Conservation (phyloP, 1,140 invertebrate species). For the Drosophila varians region DNA sequence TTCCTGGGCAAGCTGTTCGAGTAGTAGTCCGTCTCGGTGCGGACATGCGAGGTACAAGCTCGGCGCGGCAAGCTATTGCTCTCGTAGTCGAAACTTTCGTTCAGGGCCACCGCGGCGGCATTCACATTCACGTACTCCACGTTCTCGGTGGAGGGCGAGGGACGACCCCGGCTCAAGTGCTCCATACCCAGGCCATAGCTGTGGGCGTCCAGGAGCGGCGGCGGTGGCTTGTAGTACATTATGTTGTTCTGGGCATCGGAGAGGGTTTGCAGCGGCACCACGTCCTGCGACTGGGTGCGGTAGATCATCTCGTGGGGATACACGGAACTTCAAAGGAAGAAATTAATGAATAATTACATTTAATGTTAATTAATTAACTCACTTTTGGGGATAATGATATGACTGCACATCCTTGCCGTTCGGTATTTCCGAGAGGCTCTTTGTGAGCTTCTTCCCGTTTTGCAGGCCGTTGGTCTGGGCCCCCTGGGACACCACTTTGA, state of each 20-base stretch:
- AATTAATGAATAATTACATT: not conserved
- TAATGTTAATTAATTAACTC: not conserved
- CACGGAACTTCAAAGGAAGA: constrained; percentile 3
- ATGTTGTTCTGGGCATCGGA: constrained; percentile 78
- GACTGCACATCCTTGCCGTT: constrained; percentile 64
- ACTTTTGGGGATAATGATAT: constrained; percentile 53
- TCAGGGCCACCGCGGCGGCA: constrained; percentile 61
- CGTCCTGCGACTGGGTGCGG: constrained; percentile 92
- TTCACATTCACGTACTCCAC: constrained; percentile 70
- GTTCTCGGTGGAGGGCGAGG: constrained; percentile 39
- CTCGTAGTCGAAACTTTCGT: constrained; percentile 79
- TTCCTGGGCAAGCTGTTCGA: constrained; percentile 74
- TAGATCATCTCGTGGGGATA: constrained; percentile 90
- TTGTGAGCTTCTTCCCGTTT: constrained; percentile 89
- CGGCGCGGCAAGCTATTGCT: constrained; percentile 77
- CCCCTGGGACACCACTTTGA: constrained; percentile 94
- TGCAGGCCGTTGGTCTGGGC: constrained; percentile 93
- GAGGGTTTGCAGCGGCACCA: constrained; percentile 50
- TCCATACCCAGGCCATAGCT: constrained; percentile 70
- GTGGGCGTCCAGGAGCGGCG: constrained; percentile 58
- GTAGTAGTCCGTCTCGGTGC: constrained; percentile 70
- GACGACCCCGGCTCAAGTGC: constrained; percentile 50
- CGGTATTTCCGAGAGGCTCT: constrained; percentile 92
- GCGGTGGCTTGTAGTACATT: constrained; percentile 77
- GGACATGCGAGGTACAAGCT: constrained; percentile 69